Base-by-base conservation (phyloP, 2,888 invertebrate species). In the Operophtera brumata region DNA sequence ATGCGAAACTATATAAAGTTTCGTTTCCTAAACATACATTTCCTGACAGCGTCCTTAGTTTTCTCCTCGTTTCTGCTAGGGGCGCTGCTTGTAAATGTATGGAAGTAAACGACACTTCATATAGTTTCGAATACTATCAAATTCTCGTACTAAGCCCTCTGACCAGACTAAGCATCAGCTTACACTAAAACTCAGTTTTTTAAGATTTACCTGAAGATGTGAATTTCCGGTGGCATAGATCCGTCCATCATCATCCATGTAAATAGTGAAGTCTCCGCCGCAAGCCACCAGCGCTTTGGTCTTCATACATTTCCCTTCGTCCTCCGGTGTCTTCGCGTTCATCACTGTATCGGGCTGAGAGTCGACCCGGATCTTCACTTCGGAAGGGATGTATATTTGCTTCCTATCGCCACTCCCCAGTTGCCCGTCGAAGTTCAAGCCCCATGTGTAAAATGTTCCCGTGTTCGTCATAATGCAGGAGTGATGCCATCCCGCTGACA, bases 391-490 rank as follows among this genome's bases (percentile, higher is more conserved):
- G n/a, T 74, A 63, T 3, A 93, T 84, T 67, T 92, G 91, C 60
- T 91, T 92, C 57, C 93, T 87, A 57, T 92, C 92, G 2, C 95
- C 94, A 52, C 93, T 93, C 13, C 90, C 97, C 48, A 98, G 86
- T 78, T 98, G 98, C 32, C 97, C 97, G 75, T 98, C 97, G 59
- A 96, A 92, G 82, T 96, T 97, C 59, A 96, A 92, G 1, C 98
- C 97, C 96, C 97, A 97, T 0, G 94, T 92, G 69, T 95, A 96
- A 1, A 96, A 80, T 6, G 92, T 91, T 5, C 95, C 95, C 47
- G 92, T 91, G 47, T 92, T 92, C 37, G 94, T 94, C 44, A 96
- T 77, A 46, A 96, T 81, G 36, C 94, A 93, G 35, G 94, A 95
- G 78, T 98, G 97, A 73, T 96, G 94, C 82, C 96, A 95, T 0